A percentile compares a stretch with the other conserved stretches of the same genome.
phyloP scores from a whole-genome alignment of 2,888 invertebrate genomes.

The Elgonia sp. region DNA sequence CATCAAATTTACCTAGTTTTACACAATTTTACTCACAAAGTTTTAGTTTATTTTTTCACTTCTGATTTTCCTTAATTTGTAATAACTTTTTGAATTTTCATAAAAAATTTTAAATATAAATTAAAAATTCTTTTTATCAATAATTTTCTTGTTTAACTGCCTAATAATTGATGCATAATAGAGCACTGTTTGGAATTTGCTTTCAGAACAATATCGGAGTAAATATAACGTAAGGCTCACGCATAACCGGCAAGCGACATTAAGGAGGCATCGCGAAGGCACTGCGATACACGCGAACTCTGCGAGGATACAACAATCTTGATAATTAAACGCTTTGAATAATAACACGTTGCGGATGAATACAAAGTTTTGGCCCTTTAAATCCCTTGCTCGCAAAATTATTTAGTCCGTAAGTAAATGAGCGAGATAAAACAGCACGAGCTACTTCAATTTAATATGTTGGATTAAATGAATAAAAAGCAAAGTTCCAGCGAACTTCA shows the following conservation, averaged over 20 bases:
- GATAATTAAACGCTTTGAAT: constrained; percentile 50
- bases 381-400: constrained; percentile 34
- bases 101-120: background rate
- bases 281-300: constrained; percentile 30
- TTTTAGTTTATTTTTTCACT: too few relatives aligned
- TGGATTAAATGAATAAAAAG: constrained; percentile 8
- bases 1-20: too few relatives aligned
- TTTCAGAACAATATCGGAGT: constrained; percentile 58
- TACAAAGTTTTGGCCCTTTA: constrained; percentile 48
- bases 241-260: constrained; percentile 40
- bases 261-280: constrained; percentile 35
- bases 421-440: constrained; percentile 27
- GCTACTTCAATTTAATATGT: constrained; percentile 34
- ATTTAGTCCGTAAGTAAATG: constrained; percentile 42
- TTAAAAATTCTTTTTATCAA: background rate
- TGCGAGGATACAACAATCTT: constrained; percentile 26
- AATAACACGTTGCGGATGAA: constrained; percentile 40
- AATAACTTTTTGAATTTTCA: too few relatives aligned
- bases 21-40: too few relatives aligned
- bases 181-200: constrained; percentile 57
- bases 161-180: constrained; percentile 37
- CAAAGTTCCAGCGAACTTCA: constrained; percentile 23
- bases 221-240: constrained; percentile 44
- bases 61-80: too few relatives aligned
- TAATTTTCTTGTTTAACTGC: background rate